These are phyloP conservation scores for Bombus sylvicola DNA, from an alignment of 1,140 invertebrate genomes.

Conservation along the genomic window DNA sequence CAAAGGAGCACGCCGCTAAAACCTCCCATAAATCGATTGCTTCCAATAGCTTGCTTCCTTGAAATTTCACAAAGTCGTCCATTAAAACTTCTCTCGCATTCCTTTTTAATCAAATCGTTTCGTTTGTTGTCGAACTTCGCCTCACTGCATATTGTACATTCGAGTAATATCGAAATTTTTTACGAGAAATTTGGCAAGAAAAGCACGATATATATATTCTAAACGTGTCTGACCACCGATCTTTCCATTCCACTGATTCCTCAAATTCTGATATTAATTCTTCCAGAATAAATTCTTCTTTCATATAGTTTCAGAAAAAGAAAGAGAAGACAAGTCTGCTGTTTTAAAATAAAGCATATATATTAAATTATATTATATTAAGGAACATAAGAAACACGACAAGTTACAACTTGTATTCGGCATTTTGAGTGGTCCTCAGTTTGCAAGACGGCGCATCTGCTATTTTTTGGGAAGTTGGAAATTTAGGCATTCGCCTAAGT, in stretches of 20 bases:
- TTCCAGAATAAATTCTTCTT: not conserved
- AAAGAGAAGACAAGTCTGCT: not conserved
- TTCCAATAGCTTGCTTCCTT: not conserved
- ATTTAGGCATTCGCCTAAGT: too few relatives aligned
- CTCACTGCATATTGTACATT: too few relatives aligned
- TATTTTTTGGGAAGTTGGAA: too few relatives aligned
- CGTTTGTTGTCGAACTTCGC: too few relatives aligned
- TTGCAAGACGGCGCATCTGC: too few relatives aligned
- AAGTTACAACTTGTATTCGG: too few relatives aligned
- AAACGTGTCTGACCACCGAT: not conserved
- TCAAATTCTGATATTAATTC: not conserved
- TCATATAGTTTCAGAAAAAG: not conserved
- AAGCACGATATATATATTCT: not conserved
- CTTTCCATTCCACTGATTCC: not conserved
- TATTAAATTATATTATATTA: too few relatives aligned
- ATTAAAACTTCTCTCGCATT: not conserved
- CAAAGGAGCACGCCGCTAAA: not conserved
- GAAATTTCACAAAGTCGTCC: not conserved
- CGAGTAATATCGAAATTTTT: not conserved
- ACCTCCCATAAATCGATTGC: not conserved
- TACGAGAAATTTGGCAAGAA: not conserved
- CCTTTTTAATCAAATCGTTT: not conserved
- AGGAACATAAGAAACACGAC: too few relatives aligned
- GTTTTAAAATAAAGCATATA: too few relatives aligned
- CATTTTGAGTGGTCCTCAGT: too few relatives aligned